Evolutionary conservation across 2,888 invertebrate species (phyloP).

Genomic region (Oxycera nigricornis): DNA sequence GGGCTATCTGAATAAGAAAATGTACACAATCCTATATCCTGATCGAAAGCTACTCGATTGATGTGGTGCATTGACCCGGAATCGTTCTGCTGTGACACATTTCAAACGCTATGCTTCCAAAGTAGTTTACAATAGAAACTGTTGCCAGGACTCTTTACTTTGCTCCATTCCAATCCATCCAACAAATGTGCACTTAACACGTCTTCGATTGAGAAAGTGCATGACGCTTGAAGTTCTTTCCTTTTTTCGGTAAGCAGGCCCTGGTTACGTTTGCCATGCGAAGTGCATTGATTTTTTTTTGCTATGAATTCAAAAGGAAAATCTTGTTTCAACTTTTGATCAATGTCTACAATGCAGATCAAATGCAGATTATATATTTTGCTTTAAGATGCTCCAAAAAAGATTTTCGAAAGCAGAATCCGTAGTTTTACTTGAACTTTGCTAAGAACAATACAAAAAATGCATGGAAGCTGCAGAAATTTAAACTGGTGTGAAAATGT

Average conservation of each 20-base stretch:
- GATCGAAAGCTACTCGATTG: neutral
- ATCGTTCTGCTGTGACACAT: slow-evolving; percentile 27
- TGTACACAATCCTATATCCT: neutral
- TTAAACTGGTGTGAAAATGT: no score
- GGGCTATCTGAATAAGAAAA: no score
- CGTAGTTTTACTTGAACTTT: no score
- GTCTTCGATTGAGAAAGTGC: slow-evolving; percentile 21
- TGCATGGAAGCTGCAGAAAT: no score
- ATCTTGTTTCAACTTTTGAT: neutral
- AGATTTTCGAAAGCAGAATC: no score
- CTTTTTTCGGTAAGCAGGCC: slow-evolving; percentile 8
- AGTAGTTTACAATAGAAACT: slow-evolving; percentile 5
- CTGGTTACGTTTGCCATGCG: slow-evolving; percentile 7
- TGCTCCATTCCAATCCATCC: neutral
- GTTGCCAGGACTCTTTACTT: neutral
- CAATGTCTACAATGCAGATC: neutral
- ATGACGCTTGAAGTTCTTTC: slow-evolving; percentile 2
- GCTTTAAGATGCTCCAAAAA: no score
- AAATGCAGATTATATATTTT: no score
- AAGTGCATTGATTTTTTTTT: slow-evolving; percentile 30
- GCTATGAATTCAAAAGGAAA: neutral
- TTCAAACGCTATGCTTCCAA: neutral
- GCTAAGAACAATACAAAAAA: no score
- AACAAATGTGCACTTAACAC: slow-evolving; percentile 23
- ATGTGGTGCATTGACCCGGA: slow-evolving; percentile 30